phyloP scores from a whole-genome alignment of 1,140 invertebrate species.

The Cydia strobilella region DNA sequence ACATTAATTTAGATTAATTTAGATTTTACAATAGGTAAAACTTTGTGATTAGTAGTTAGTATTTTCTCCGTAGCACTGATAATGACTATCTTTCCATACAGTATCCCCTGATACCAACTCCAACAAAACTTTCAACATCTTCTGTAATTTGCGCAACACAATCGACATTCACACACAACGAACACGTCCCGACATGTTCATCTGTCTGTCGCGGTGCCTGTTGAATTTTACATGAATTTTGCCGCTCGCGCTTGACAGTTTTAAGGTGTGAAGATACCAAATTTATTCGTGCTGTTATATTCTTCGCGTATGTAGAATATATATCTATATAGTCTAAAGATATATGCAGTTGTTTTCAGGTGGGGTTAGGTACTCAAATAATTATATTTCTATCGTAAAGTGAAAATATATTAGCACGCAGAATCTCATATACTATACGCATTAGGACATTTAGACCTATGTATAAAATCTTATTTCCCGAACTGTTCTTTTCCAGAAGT shows the following conservation, averaged over 20 bases:
- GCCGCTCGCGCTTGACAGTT: conserved; percentile 17
- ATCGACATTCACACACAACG: conserved; percentile 8
- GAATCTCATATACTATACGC: too few species aligned
- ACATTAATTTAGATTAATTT: too few species aligned
- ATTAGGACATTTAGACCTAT: too few species aligned
- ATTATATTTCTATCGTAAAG: not conserved
- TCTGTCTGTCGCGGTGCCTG: conserved; percentile 19
- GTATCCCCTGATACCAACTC: not conserved
- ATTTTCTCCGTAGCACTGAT: too few species aligned
- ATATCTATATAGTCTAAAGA: not conserved
- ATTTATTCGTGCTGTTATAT: conserved; percentile 3
- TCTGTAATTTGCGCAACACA: conserved; percentile 10
- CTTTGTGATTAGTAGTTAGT: too few species aligned
- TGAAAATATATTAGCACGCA: too few species aligned
- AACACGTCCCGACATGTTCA: conserved; percentile 22
- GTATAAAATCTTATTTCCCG: too few species aligned
- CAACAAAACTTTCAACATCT: not conserved
- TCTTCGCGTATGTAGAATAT: not conserved
- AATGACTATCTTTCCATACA: too few species aligned
- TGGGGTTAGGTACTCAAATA: not conserved
- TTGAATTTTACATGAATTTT: conserved; percentile 32
- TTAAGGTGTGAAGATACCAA: conserved; percentile 2
- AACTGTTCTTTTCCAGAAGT: too few species aligned
- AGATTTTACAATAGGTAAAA: too few species aligned
- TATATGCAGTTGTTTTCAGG: not conserved